Base-by-base conservation (phyloP, 2,113 vertebrate species). In the Myotis brandtii region DNA sequence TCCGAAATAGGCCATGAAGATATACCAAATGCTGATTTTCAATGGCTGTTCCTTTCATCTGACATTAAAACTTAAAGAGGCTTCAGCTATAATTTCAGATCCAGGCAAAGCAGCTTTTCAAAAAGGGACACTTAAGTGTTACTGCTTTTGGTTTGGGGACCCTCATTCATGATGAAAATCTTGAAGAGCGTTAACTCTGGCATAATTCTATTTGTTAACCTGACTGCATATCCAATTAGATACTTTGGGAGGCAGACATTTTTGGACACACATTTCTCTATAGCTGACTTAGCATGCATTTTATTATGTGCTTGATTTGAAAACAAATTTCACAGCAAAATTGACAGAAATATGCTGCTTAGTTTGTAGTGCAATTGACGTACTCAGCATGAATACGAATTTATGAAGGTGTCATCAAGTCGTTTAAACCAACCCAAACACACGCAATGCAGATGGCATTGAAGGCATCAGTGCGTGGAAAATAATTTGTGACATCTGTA, bases 401-500 rank as follows among this genome's bases (percentile, higher is more conserved):
- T 97, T 96, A 94, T 95, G 92, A 97, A 96, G 91, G 85, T 96
- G 81, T 86, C 93, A 95, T 94, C 77, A 91, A 87, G 81, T 96
- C 95, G 76, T 94, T 94, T 96, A 93, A 96, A 92, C 43, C 69
- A 97, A 89, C 69, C 34, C 76, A 95, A 97, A 92, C n/a, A 86
- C 83, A 27, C 46, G 72, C 62, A 67, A 81, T 95, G 96, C 93
- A 97, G 94, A 96, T 94, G 95, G 94, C 25, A n/a, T 8, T 64
- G 70, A 72, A 97, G 77, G n/a, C 95, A 95, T 91, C 93, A 54
- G 73, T 62, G 96, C 67, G 75, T 96, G 69, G 84, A 96, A 95
- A 96, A 96, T 94, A 97, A 96, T 97, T 70, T 94, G 94, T 95
- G 96, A 93, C 94, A 97, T 97, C 96, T 97, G 91, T 95, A 96